Evolutionary conservation across 2,888 invertebrate species (phyloP).

Genomic region (Spodoptera littoralis): DNA sequence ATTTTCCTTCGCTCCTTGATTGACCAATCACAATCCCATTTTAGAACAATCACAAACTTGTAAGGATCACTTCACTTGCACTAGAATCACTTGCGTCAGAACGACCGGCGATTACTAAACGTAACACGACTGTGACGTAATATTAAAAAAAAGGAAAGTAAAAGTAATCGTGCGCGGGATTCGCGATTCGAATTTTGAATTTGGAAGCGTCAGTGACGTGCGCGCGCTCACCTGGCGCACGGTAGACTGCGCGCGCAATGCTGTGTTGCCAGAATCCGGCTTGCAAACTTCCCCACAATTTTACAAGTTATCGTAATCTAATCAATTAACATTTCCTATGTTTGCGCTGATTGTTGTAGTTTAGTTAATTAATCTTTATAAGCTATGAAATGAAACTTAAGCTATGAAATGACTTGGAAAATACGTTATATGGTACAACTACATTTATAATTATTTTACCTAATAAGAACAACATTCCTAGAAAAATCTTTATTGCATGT

Average conservation of each 20-base stretch:
- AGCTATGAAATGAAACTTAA: not conserved
- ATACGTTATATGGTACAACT: not conserved
- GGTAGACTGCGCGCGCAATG: slow-evolving; percentile 68
- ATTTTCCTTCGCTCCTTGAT: slow-evolving; percentile 22
- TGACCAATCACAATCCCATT: slow-evolving; percentile 53
- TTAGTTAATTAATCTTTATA: not conserved
- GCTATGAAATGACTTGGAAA: not conserved
- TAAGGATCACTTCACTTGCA: slow-evolving; percentile 52
- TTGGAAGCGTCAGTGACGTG: slow-evolving; percentile 65
- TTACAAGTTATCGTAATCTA: slow-evolving; percentile 27
- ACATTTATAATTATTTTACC: no score
- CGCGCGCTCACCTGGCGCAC: slow-evolving; percentile 76
- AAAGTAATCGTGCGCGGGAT: slow-evolving; percentile 65
- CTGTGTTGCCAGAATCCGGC: slow-evolving; percentile 56
- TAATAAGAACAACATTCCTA: no score
- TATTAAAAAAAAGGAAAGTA: slow-evolving; percentile 70
- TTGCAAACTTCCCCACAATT: slow-evolving; percentile 10
- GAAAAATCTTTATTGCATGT: no score
- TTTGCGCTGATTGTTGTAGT: slow-evolving; percentile 2
- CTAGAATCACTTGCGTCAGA: slow-evolving; percentile 56
- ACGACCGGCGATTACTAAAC: slow-evolving; percentile 55
- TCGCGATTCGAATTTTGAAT: slow-evolving; percentile 61
- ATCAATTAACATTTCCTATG: slow-evolving; percentile 21
- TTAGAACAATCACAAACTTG: slow-evolving; percentile 41
- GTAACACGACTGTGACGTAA: slow-evolving; percentile 62